Percentiles rank a stretch among this genome's conserved stretches.
phyloP scores from a whole-genome alignment of 1,140 invertebrate species.

The Drosophila willistoni region DNA sequence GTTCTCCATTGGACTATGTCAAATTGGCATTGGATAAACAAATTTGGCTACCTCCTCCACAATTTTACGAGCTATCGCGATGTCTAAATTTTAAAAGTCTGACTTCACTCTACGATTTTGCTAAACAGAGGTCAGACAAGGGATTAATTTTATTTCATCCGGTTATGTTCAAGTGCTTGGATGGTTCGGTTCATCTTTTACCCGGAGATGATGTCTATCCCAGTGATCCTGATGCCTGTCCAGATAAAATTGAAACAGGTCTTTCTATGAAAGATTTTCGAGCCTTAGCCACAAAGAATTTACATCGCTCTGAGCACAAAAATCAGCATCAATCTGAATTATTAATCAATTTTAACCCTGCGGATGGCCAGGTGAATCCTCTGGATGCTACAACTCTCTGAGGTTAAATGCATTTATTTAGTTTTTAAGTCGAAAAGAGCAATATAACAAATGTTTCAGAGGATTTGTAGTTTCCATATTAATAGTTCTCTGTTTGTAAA shows the following conservation, averaged over 20 bases:
- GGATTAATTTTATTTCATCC: constrained; percentile 83
- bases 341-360: constrained; percentile 53
- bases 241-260: constrained; percentile 44
- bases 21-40: constrained; percentile 61
- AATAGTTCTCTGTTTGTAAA: no score
- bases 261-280: constrained; percentile 67
- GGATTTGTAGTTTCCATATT: no score
- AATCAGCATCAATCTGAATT: constrained; percentile 51
- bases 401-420: no score
- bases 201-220: constrained; percentile 83
- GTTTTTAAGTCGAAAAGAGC: no score
- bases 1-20: constrained; percentile 81
- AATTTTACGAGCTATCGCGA: constrained; percentile 85
- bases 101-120: constrained; percentile 83
- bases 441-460: no score
- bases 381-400: constrained; percentile 41
- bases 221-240: constrained; percentile 55
- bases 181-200: constrained; percentile 75
- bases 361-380: constrained; percentile 69
- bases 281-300: constrained; percentile 42
- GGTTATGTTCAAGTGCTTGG: constrained; percentile 80
- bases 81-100: constrained; percentile 83
- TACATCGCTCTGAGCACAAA: constrained; percentile 73
- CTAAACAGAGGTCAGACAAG: constrained; percentile 71
- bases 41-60: constrained; percentile 84